These are phyloP conservation scores for Ellobium chinense DNA, from an alignment of 2,888 invertebrate genomes.

Conservation along the genomic window DNA sequence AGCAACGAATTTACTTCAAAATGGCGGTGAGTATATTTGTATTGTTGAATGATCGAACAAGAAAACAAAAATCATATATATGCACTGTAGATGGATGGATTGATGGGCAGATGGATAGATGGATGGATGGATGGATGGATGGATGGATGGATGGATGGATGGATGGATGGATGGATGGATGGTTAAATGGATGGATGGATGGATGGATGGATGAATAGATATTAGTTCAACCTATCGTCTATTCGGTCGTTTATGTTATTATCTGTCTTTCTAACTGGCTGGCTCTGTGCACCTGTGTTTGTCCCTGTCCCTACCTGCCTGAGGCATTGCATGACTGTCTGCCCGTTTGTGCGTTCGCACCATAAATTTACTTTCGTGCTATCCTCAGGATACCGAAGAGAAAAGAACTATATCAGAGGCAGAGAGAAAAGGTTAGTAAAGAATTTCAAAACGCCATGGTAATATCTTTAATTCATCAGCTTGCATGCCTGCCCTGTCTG, in stretches of 20 bases:
- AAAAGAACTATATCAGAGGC: not conserved
- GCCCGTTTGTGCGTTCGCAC: too few species aligned
- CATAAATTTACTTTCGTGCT: not conserved
- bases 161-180: not conserved
- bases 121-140: not conserved
- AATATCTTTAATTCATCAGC: not conserved
- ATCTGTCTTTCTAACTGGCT: too few species aligned
- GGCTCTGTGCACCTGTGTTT: too few species aligned
- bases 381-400: not conserved
- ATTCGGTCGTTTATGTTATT: too few species aligned
- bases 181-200: not conserved
- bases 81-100: not conserved
- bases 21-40: too few species aligned
- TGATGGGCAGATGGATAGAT: not conserved
- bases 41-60: too few species aligned
- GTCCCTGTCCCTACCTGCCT: not conserved
- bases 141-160: not conserved
- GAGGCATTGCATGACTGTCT: not conserved
- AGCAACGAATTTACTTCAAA: too few species aligned
- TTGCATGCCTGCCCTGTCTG: not conserved
- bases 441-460: not conserved
- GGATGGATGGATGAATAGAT: not conserved
- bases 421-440: constrained; percentile 10
- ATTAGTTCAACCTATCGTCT: too few species aligned
- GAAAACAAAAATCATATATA: too few species aligned